phyloP scores from a whole-genome alignment of 2,888 invertebrate species.

The Epistrophella euchroma region DNA sequence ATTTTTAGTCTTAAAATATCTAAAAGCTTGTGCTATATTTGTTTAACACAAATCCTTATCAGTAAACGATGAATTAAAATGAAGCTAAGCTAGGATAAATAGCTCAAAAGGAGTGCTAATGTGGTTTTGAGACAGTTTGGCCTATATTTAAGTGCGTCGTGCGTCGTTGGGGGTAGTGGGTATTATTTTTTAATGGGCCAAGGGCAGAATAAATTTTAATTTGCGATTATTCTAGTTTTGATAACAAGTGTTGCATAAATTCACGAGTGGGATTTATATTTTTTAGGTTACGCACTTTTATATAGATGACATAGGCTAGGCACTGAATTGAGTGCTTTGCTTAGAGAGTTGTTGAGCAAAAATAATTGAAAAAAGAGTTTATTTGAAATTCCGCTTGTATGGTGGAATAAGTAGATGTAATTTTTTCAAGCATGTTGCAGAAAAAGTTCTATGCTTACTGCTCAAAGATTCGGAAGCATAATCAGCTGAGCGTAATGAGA shows the following conservation, averaged over 20 bases:
- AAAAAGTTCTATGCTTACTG: no score
- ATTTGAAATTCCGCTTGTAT: background rate
- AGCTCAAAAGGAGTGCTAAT: slow-evolving; percentile 44
- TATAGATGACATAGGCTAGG: no score
- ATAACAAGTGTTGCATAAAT: slow-evolving; percentile 2
- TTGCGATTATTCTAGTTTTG: slow-evolving; percentile 1
- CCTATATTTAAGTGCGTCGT: slow-evolving; percentile 35
- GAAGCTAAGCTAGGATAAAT: slow-evolving; percentile 17
- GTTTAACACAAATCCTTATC: slow-evolving; percentile 62
- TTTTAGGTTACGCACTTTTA: background rate
- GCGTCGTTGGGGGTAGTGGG: background rate
- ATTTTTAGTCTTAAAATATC: slow-evolving; percentile 25
- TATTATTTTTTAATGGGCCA: slow-evolving; percentile 32
- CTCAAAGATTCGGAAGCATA: no score
- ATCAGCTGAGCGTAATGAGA: no score
- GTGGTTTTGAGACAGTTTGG: slow-evolving; percentile 47
- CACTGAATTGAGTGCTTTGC: slow-evolving; percentile 4
- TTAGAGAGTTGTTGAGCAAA: background rate
- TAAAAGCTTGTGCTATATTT: slow-evolving; percentile 17
- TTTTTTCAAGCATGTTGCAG: no score
- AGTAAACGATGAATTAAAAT: slow-evolving; percentile 57
- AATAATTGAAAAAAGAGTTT: background rate
- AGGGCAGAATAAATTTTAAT: slow-evolving; percentile 45
- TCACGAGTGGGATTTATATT: background rate
- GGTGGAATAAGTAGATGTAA: background rate